These are phyloP conservation scores for Sepiola atlantica DNA, from an alignment of 2,888 invertebrate species.

Conservation along the genomic window DNA sequence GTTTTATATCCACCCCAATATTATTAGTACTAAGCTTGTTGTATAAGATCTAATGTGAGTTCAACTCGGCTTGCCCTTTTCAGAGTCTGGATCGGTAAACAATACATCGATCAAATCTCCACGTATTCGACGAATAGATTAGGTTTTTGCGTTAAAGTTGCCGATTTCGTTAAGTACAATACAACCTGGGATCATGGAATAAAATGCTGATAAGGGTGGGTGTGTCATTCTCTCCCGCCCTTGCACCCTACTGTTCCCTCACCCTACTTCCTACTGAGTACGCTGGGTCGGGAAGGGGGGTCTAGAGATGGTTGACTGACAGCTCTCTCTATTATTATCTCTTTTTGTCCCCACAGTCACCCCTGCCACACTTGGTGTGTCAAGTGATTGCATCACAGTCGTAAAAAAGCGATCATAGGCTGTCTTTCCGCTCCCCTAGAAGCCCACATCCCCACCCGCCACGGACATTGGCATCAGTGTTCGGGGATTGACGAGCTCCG, in stretches of 20 bases:
- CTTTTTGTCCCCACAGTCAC: background rate
- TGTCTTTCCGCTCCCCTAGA: background rate
- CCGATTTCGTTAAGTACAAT: background rate
- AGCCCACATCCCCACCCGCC: too few species aligned
- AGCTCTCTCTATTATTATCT: slow-evolving; percentile 8
- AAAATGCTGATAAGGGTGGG: background rate
- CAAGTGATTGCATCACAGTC: slow-evolving; percentile 7
- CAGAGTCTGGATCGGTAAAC: too few species aligned
- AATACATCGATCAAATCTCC: background rate
- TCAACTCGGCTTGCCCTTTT: too few species aligned
- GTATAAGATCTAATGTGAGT: too few species aligned
- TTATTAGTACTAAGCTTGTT: too few species aligned
- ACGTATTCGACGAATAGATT: background rate
- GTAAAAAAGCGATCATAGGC: slow-evolving; percentile 10
- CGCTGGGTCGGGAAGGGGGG: background rate
- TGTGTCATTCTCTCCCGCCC: background rate
- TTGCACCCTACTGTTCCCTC: too few species aligned
- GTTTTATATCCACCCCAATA: too few species aligned
- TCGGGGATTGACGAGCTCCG: background rate
- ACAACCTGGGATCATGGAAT: background rate
- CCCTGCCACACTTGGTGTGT: background rate
- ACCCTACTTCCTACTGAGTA: background rate
- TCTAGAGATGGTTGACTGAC: background rate
- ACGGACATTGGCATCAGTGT: background rate
- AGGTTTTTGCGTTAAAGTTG: background rate